Conservation (phyloP, 2,113 vertebrate species). For the Lanius collurio region DNA sequence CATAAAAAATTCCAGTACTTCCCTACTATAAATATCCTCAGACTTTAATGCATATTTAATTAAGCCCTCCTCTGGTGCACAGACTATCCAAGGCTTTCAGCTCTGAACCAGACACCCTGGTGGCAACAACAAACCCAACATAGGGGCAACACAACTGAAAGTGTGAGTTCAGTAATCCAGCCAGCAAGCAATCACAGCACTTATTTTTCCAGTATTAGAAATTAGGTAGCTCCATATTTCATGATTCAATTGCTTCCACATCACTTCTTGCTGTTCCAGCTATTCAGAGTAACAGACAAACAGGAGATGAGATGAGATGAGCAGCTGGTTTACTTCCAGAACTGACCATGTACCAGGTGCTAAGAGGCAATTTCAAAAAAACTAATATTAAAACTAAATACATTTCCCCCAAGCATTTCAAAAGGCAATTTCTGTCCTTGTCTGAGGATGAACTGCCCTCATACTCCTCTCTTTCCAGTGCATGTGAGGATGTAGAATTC, state of each 20-base stretch:
- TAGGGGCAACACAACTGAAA: neutral
- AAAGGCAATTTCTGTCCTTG: neutral
- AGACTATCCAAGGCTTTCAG: neutral
- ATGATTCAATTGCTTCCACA: neutral
- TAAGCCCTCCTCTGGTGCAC: neutral
- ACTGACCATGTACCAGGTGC: neutral
- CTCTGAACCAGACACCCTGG: neutral
- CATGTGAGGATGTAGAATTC: neutral
- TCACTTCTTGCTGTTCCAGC: neutral
- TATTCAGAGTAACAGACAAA: neutral
- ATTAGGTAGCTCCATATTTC: neutral
- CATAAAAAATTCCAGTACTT: slow-evolving; percentile 36
- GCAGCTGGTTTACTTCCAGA: neutral
- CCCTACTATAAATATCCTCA: slow-evolving; percentile 50
- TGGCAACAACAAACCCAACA: neutral
- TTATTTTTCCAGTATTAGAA: neutral
- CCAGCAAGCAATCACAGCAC: neutral
- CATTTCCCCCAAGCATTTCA: neutral
- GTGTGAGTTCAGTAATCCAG: neutral
- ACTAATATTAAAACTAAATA: neutral
- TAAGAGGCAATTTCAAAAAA: neutral
- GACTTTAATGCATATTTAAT: slow-evolving; percentile 64
- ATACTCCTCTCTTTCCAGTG: neutral
- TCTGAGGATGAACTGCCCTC: neutral
- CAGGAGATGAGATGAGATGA: neutral